Conservation (phyloP, 2,888 invertebrate genomes). For the Eristalis intricaria region DNA sequence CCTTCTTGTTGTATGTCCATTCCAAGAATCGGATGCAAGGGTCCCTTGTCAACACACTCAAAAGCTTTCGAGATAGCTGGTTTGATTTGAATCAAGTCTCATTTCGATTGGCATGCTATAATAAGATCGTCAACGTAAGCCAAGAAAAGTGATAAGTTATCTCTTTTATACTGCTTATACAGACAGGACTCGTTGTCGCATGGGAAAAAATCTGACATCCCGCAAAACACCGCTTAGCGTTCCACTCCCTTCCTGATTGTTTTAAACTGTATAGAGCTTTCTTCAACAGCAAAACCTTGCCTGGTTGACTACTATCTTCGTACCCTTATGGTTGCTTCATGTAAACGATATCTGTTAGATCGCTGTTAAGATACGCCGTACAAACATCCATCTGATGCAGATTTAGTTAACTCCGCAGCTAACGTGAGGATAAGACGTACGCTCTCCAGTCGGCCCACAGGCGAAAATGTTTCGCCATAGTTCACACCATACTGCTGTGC, state of each 20-base stretch:
- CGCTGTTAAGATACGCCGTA: too few species aligned
- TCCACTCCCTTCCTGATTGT: conserved; percentile 40
- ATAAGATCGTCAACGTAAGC: conserved; percentile 32
- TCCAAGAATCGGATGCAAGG: too few species aligned
- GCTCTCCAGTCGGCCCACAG: too few species aligned
- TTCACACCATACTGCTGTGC: conserved; percentile 19
- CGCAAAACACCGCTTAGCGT: conserved; percentile 12
- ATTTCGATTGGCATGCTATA: conserved; percentile 21
- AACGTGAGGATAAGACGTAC: too few species aligned
- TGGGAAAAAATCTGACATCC: neutral
- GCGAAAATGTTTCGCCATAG: conserved; percentile 29
- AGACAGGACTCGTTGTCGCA: neutral
- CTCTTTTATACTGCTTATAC: conserved; percentile 2
- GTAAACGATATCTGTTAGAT: conserved; percentile 3
- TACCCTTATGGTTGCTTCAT: conserved; percentile 9
- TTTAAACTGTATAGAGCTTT: conserved; percentile 34
- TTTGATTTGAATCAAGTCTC: conserved; percentile 6
- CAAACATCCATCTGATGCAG: too few species aligned
- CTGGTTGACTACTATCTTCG: conserved; percentile 1
- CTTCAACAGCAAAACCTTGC: conserved; percentile 9
- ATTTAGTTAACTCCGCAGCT: too few species aligned
- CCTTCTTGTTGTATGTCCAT: too few species aligned
- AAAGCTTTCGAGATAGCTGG: too few species aligned
- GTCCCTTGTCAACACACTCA: too few species aligned
- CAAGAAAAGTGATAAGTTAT: conserved; percentile 14